A percentile compares a stretch with the other conserved stretches of the same genome.
Evolutionary conservation across 2,797 vertebrate genomes (phyloP).

Genomic region (Otolemur crassicaudatus): DNA sequence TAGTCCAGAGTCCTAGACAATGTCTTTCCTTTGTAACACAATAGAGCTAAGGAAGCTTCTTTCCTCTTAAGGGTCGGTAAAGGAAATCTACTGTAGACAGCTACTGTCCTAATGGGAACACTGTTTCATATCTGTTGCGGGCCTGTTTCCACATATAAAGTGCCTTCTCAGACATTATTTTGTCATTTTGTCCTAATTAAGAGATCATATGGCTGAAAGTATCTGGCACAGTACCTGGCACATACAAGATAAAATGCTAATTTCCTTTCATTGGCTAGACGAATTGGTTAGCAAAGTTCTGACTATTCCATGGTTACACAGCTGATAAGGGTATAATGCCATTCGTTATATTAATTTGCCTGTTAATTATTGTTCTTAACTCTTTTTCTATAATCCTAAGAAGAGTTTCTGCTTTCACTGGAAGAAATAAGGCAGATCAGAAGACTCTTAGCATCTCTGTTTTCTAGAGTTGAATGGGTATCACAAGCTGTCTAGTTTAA

Average conservation of each 20-base stretch:
- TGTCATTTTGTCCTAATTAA: constrained; percentile 30
- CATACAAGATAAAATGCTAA: background rate
- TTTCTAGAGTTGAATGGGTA: background rate
- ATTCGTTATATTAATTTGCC: background rate
- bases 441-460: constrained; percentile 21
- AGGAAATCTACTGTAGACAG: background rate
- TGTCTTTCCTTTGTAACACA: background rate
- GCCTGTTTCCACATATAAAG: background rate
- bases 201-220: background rate
- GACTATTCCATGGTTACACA: background rate
- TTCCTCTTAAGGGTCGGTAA: background rate
- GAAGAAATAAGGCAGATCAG: background rate
- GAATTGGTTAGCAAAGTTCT: background rate
- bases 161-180: background rate
- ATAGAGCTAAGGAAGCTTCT: background rate
- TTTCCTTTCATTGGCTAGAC: constrained; percentile 37
- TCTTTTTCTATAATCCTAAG: constrained; percentile 21
- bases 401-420: constrained; percentile 29
- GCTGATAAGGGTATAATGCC: background rate
- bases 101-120: background rate
- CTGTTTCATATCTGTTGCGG: background rate
- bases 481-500: background rate
- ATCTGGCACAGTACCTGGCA: background rate
- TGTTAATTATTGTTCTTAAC: background rate
- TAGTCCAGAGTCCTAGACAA: background rate